Evolutionary conservation across 2,888 invertebrate species (phyloP), one percentile per base, ranked within the genome.

Genomic region (Phyto melanocephala): DNA sequence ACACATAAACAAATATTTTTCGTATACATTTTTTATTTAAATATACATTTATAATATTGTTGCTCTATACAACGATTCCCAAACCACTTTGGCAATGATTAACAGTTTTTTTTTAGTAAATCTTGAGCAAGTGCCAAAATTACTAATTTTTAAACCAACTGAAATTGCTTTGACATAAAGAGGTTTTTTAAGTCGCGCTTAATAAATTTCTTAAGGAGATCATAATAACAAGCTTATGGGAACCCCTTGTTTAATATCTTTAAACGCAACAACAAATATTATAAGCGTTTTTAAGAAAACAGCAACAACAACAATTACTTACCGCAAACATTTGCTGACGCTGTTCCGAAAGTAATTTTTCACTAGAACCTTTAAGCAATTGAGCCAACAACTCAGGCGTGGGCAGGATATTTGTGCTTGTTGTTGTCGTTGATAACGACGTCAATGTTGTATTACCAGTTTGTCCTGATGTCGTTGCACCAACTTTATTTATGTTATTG

Each of bases 281-380:
- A 33, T 2, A 37, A 24, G 10, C 11, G 35, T 24, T 54, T n/a
- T 11, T 6, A 37, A 5, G 22, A n/a, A 58, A n/a, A 52, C 7
- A 47, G 24, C 1, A 52, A 52, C 6, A 17, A 60, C 10, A 24
- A 42, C 17, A 50, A 13, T 10, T 47, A 90, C 91, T 89, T 85
- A 91, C 91, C 88, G 90, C 88, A 86, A 87, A 88, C 80, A 89
- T 90, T 86, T 90, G 88, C 78, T 91, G 88, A 0, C 90, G 88
- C 89, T 92, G 88, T 85, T 93, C 93, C 81, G 94, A 93, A 15
- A 95, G 94, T 74, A 95, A 92, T 85, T 95, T 94, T 89, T 96
- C 96, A 47, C 96, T 96, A 87, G 95, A 95, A 72, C 96, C 96
- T 84, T 95, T 93, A 58, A 96, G 92, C 81, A 96, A 92, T 89